Base-by-base conservation (phyloP, 2,113 vertebrate genomes). In the Embiotoca jacksoni region DNA sequence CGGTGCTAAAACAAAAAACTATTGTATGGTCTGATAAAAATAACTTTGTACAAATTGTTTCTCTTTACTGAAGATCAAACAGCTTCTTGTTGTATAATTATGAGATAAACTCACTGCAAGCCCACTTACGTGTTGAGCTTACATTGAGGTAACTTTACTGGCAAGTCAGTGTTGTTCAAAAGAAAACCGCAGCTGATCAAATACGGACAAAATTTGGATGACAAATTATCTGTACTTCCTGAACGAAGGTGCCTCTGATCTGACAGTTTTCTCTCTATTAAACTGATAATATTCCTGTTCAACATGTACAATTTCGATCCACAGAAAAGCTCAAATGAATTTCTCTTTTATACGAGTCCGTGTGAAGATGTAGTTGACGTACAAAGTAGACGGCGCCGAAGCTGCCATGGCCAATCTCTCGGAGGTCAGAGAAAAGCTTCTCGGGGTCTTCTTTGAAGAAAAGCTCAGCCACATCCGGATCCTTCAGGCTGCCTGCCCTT, bases 371-470 rank as follows among this genome's bases (percentile, higher is more conserved):
- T 10, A 66, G 65, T 32, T 75, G 31, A 92, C 97, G 90, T 95
- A 99, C 97, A 96, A 99, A 99, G 95, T 99, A 99, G 75, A 99
- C 98, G 3, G 98, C 98, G 90, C 98, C 98, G 54, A 99, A 99
- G 94, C 98, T 99, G 93, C 98, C 98, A 98, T 99, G 98, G 87
- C 98, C 98, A 72, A 99, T 99, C 95, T 99, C 98, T 86, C 98
- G 93, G 88, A 99, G 96, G 92, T 99, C 98, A 41, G 96, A 95
- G 94, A 98, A 99, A 90, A 98, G 96, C 91, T 99, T 99, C 93
- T 99, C 98, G 2, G 98, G 98, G 89, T 99, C 98, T 93, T 99
- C 98, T 93, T 97, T 99, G 91, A 98, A 99, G 93, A 99, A 99
- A 78, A 99, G 97, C 67, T 99, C 98, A 60, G 98, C 96, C 73